phyloP scores from a whole-genome alignment of 2,888 invertebrate genomes.

The Agrilus biguttatus region DNA sequence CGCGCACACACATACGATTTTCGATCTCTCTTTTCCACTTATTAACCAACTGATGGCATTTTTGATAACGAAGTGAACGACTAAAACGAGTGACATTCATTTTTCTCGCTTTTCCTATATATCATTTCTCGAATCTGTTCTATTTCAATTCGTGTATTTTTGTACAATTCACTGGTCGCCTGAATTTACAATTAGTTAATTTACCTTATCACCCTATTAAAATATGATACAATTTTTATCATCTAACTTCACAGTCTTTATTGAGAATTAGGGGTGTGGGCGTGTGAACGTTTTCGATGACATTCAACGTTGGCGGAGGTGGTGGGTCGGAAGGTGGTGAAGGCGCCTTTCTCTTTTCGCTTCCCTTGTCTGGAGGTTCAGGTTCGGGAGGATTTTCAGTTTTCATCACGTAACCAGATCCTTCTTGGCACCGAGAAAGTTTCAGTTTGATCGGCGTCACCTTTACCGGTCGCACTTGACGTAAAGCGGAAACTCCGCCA shows the following conservation, averaged over 20 bases:
- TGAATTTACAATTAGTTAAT: conserved; percentile 20
- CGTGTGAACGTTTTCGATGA: conserved; percentile 16
- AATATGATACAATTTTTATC: conserved; percentile 41
- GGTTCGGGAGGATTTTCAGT: conserved; percentile 17
- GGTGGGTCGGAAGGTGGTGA: conserved; percentile 19
- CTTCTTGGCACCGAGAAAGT: conserved; percentile 66
- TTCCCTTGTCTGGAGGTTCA: conserved; percentile 13
- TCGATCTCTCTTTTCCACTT: too few relatives aligned
- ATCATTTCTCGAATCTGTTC: too few relatives aligned
- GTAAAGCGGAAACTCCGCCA: conserved; percentile 29
- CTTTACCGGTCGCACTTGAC: conserved; percentile 49
- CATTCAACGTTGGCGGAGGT: conserved; percentile 8
- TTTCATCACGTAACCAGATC: conserved; percentile 52
- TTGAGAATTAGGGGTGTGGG: conserved; percentile 45
- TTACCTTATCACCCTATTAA: conserved; percentile 4
- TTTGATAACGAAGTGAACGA: too few relatives aligned
- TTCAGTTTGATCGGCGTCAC: conserved; percentile 73
- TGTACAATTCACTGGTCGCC: conserved; percentile 25
- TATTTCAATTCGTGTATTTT: conserved; percentile 12
- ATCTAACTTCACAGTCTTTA: conserved; percentile 80
- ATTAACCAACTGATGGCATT: too few relatives aligned
- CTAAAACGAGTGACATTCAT: too few relatives aligned
- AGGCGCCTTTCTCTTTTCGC: conserved; percentile 20
- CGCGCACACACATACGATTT: too few relatives aligned
- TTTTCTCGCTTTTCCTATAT: too few relatives aligned